Conservation (phyloP, 2,113 vertebrate species). For the Microtus pennsylvanicus region DNA sequence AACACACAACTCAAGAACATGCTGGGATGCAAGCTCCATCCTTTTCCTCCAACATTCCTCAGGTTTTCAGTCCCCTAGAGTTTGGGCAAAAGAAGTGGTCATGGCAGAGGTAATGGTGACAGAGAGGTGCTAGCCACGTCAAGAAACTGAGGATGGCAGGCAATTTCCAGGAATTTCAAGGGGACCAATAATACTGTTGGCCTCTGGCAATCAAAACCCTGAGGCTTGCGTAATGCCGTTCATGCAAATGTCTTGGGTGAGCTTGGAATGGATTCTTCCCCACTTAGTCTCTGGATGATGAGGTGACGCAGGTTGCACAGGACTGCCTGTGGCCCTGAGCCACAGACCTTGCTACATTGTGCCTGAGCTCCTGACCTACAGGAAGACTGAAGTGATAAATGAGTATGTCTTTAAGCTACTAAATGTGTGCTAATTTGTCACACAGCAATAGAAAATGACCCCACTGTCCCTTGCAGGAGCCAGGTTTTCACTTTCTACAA, state of each 20-base stretch:
- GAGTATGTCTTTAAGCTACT: not conserved
- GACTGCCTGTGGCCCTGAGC: not conserved
- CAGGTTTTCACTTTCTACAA: not conserved
- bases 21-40: not conserved
- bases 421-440: not conserved
- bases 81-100: not conserved
- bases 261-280: not conserved
- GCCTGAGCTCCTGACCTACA: not conserved
- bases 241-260: not conserved
- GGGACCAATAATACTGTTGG: not conserved
- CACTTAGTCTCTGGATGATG: not conserved
- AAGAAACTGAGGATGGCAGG: not conserved
- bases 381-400: not conserved
- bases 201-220: not conserved
- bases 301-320: not conserved
- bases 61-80: not conserved
- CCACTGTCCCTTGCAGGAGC: not conserved
- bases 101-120: not conserved
- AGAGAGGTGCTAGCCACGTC: not conserved
- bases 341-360: not conserved
- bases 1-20: not conserved
- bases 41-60: not conserved
- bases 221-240: not conserved
- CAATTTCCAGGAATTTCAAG: not conserved
- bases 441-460: not conserved